These are phyloP conservation scores for Helicoverpa armigera DNA, from an alignment of 1,140 invertebrate genomes.

Conservation along the genomic window DNA sequence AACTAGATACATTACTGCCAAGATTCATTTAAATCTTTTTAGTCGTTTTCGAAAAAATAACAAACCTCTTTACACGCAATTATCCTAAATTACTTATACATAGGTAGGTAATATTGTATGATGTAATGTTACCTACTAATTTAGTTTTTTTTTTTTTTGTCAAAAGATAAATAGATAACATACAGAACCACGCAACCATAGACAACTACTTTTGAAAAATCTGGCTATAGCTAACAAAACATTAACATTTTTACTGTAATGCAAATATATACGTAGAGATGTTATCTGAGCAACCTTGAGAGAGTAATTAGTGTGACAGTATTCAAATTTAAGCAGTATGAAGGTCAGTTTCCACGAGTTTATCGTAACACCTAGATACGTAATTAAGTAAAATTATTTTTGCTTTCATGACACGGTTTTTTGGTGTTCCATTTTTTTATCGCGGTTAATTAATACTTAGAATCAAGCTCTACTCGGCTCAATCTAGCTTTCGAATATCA, in stretches of 20 bases:
- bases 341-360: background rate
- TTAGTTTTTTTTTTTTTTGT: no score
- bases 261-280: slow-evolving; percentile 8
- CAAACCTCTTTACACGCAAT: no score
- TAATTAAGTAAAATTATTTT: background rate
- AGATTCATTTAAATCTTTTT: no score
- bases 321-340: slow-evolving; percentile 13
- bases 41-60: no score
- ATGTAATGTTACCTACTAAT: no score
- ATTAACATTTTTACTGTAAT: background rate
- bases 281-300: background rate
- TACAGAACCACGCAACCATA: background rate
- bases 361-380: slow-evolving; percentile 1
- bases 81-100: no score
- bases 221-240: slow-evolving; percentile 3
- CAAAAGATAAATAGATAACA: slow-evolving; percentile 2
- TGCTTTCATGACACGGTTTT: background rate
- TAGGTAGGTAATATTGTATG: no score
- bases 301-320: slow-evolving; percentile 1
- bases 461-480: no score
- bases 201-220: background rate
- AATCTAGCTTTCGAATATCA: no score
- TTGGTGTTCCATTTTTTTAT: no score
- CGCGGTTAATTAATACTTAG: no score
- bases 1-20: no score